Percentiles rank a stretch among this genome's conserved stretches.
phyloP scores from a whole-genome alignment of 2,888 invertebrate species.

The Coenonympha glycerion region DNA sequence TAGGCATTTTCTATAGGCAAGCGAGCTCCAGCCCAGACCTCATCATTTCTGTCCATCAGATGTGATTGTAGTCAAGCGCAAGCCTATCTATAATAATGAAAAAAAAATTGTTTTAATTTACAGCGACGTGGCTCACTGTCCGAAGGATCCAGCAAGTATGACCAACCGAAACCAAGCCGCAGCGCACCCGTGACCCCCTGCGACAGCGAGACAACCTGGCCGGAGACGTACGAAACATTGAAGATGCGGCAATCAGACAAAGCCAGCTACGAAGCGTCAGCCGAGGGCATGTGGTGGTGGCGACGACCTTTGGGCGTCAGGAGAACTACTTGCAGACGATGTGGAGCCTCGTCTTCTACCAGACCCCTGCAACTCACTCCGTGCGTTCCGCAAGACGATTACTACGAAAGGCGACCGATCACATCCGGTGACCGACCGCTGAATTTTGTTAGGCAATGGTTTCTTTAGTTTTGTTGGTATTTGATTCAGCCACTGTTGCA shows the following conservation, averaged over 20 bases:
- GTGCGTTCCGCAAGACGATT: slow-evolving; percentile 39
- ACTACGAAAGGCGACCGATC: slow-evolving; percentile 38
- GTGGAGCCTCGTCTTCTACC: slow-evolving; percentile 55
- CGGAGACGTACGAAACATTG: slow-evolving; percentile 33
- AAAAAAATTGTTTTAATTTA: too few relatives aligned
- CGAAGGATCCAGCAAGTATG: slow-evolving; percentile 45
- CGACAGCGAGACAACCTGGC: slow-evolving; percentile 61
- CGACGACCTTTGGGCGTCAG: slow-evolving; percentile 49
- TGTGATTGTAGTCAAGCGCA: too few relatives aligned
- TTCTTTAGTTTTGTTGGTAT: slow-evolving; percentile 38
- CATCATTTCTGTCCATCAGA: too few relatives aligned
- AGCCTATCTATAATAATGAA: too few relatives aligned
- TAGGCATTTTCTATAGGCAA: too few relatives aligned
- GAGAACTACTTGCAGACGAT: slow-evolving; percentile 49
- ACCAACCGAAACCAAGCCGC: slow-evolving; percentile 53
- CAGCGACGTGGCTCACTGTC: slow-evolving; percentile 66
- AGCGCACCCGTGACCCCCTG: slow-evolving; percentile 70
- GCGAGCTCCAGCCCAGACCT: too few relatives aligned
- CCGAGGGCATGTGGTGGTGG: slow-evolving; percentile 54
- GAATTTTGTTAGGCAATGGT: slow-evolving; percentile 59
- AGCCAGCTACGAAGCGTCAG: slow-evolving; percentile 41
- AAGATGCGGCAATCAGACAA: slow-evolving; percentile 40
- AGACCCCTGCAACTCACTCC: slow-evolving; percentile 57
- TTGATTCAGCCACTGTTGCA: not conserved
- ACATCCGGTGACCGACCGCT: slow-evolving; percentile 61